These are phyloP conservation scores for Papilio polytes DNA, from an alignment of 1,140 invertebrate genomes.

Conservation along the genomic window DNA sequence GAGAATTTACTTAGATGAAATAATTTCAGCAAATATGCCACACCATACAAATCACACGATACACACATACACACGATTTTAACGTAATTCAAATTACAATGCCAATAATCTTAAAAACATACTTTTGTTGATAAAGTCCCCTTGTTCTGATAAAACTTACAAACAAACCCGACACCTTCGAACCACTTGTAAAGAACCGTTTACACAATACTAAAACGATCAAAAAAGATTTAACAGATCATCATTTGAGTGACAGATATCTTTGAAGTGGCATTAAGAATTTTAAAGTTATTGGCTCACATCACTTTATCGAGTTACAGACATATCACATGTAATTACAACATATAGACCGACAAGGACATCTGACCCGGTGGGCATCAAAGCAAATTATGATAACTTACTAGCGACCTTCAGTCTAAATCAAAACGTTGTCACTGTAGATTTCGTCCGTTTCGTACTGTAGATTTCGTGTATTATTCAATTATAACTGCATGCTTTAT, in stretches of 20 bases:
- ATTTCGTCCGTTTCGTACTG: no score
- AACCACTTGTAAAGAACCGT: slow-evolving; percentile 24
- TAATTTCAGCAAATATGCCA: slow-evolving; percentile 45
- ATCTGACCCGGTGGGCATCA: background rate
- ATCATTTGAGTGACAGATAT: slow-evolving; percentile 32
- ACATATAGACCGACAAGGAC: background rate
- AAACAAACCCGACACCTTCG: slow-evolving; percentile 30
- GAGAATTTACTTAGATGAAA: slow-evolving; percentile 47
- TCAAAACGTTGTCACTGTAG: no score
- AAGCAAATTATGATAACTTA: no score
- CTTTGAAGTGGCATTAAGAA: slow-evolving; percentile 30
- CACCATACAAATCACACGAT: slow-evolving; percentile 45
- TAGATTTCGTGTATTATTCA: no score
- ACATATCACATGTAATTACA: slow-evolving; percentile 8
- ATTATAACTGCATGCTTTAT: no score
- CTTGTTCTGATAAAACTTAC: slow-evolving; percentile 29
- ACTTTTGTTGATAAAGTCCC: background rate
- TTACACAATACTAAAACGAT: slow-evolving; percentile 33
- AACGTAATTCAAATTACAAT: slow-evolving; percentile 21
- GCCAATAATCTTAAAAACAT: slow-evolving; percentile 10
- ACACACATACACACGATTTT: slow-evolving; percentile 42
- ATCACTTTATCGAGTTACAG: slow-evolving; percentile 14
- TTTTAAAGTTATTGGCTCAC: slow-evolving; percentile 24
- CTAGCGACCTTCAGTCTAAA: no score
- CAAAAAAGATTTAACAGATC: slow-evolving; percentile 35